Percentiles rank a stretch among this genome's conserved stretches.
phyloP scores from a whole-genome alignment of 1,140 invertebrate genomes.

The Brevipalpus yothersi region DNA sequence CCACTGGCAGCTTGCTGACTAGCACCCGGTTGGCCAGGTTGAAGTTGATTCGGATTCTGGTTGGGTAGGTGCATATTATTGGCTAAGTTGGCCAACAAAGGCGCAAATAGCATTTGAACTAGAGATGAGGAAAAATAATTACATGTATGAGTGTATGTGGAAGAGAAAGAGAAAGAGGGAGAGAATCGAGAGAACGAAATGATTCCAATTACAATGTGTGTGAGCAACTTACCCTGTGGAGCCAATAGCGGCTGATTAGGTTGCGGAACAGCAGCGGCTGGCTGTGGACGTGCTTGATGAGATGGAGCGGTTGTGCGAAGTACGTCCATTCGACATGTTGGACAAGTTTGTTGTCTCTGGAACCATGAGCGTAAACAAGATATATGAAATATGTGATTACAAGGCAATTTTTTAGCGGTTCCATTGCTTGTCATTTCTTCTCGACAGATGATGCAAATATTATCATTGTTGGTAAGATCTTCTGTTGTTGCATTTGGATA shows the following conservation, averaged over 20 bases:
- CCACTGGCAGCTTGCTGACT: background rate
- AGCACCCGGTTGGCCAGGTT: background rate
- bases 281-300: conserved; percentile 11
- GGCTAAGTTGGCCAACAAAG: background rate
- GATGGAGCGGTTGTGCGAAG: conserved; percentile 33
- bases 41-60: background rate
- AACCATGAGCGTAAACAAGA: conserved; percentile 97
- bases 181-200: background rate
- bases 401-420: conserved; percentile 87
- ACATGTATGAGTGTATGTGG: background rate
- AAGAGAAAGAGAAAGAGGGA: background rate
- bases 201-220: too few relatives aligned
- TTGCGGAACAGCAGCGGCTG: background rate
- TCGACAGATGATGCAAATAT: conserved; percentile 96
- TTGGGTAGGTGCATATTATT: background rate
- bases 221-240: background rate
- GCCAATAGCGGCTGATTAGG: background rate
- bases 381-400: conserved; percentile 98
- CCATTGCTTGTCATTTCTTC: conserved; percentile 45
- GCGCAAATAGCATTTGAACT: background rate
- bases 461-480: conserved; percentile 77
- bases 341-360: conserved; percentile 97
- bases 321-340: conserved; percentile 91
- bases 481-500: conserved; percentile 88
- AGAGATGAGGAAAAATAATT: background rate